Percentiles rank a stretch among this genome's conserved stretches.
Conservation (phyloP, 2,113 vertebrate species). For the Sinocyclocheilus grahami region DNA sequence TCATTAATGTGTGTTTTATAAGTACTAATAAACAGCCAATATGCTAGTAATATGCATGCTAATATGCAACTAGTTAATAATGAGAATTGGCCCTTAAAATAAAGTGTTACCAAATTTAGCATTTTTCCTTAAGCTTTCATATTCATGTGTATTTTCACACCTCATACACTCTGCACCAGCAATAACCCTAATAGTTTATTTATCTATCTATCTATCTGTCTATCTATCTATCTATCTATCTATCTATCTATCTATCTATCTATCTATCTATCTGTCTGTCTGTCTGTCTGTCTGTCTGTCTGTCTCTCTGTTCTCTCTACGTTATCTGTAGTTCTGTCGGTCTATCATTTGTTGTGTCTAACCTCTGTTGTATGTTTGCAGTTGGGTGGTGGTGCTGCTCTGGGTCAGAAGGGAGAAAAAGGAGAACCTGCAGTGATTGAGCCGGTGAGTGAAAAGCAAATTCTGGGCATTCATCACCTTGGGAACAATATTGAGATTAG, state of each 20-base stretch:
- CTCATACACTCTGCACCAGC: slow-evolving; percentile 4
- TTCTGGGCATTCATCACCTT: background rate
- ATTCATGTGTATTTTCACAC: background rate
- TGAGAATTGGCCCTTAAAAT: too few species aligned
- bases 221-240: background rate
- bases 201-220: background rate
- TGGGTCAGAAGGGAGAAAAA: slow-evolving; percentile 93
- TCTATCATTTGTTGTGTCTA: background rate
- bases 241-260: background rate
- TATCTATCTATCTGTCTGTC: background rate
- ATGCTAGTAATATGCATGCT: too few species aligned
- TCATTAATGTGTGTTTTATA: too few species aligned
- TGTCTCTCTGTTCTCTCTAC: background rate
- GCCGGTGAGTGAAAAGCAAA: slow-evolving; percentile 83
- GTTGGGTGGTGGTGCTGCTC: slow-evolving; percentile 81
- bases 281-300: background rate
- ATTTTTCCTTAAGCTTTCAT: background rate
- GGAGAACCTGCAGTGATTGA: slow-evolving; percentile 96
- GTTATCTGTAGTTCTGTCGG: background rate
- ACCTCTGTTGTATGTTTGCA: slow-evolving; percentile 61
- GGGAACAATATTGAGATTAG: background rate
- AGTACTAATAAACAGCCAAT: too few species aligned
- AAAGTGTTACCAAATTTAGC: background rate
- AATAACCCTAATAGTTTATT: slow-evolving; percentile 57
- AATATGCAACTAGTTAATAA: too few species aligned